These are phyloP conservation scores for Cheilosia grossa DNA, from an alignment of 2,888 invertebrate genomes.

Conservation along the genomic window DNA sequence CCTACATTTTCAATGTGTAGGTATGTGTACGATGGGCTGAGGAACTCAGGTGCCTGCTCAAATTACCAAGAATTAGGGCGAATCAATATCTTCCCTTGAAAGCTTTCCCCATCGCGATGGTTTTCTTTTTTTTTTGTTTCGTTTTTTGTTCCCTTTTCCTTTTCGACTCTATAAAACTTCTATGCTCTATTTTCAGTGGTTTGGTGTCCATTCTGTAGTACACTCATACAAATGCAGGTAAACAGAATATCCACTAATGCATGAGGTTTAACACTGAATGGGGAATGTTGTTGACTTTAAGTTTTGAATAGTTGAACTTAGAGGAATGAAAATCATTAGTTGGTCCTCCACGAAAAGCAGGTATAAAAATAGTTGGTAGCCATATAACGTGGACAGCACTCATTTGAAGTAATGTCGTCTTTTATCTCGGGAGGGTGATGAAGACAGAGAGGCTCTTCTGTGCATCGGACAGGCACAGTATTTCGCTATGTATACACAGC, in stretches of 20 bases:
- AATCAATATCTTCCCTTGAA: conserved; percentile 71
- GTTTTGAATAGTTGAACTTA: conserved; percentile 8
- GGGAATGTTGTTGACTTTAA: conserved; percentile 8
- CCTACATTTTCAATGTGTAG: conserved; percentile 3
- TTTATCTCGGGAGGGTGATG: not conserved
- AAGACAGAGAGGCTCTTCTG: not conserved
- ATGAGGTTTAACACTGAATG: conserved; percentile 29
- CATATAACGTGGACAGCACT: not conserved
- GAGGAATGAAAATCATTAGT: not conserved
- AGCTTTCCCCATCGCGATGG: conserved; percentile 62
- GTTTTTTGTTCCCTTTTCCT: conserved; percentile 1
- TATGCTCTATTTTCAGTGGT: conserved; percentile 32
- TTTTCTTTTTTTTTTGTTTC: conserved; percentile 22
- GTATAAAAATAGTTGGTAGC: too few species aligned
- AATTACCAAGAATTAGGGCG: conserved; percentile 75
- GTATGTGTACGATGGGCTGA: conserved; percentile 1
- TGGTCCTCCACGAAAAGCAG: not conserved
- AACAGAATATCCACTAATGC: conserved; percentile 20
- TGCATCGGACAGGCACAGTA: too few species aligned
- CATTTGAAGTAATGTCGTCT: too few species aligned
- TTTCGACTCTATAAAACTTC: conserved; percentile 39
- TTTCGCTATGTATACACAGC: too few species aligned
- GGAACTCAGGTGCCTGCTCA: conserved; percentile 57
- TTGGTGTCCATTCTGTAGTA: conserved; percentile 47
- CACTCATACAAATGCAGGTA: not conserved